Base-by-base conservation (phyloP, 1,140 invertebrate genomes). In the Elymnias hypermnestra region DNA sequence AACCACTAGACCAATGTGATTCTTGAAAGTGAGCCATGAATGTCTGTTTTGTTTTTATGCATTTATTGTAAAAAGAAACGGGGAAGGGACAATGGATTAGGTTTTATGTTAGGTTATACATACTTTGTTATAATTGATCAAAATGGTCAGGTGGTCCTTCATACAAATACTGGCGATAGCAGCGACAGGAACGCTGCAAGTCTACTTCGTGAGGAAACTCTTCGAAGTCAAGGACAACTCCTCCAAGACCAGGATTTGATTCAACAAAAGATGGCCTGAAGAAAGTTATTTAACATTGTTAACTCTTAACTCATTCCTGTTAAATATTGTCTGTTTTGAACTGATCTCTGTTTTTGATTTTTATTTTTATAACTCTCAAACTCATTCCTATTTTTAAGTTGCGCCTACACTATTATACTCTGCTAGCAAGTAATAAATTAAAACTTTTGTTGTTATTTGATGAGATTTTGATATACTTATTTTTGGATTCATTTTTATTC, bases 161-260 rank as follows among this genome's bases (percentile, higher is more conserved):
- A 87, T 91, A 19, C 95, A 97, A 86, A 94, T 97, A 49, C 29
- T 92, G n/a, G 92, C 96, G 1, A 94, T 98, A 53, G 76, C 92
- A 14, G 86, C 89, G 0, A 93, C 95, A 0, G 93, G 92, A 13
- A 87, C 90, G 7, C 61, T 94, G 19, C 94, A 97, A 88, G 94
- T 97, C 0, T 96, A 92, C 72, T 97, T 97, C 84, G 92, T 98
- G 5, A 90, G 93, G 53, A 94, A 95, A 86, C 85, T 98, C 1
- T 98, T 98, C 75, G 92, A 95, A 54, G 90, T 91, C 0, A 93
- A 92, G 68, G 88, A 89, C n/a, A 89, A 89, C 43, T 85, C 88
- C 9, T 89, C 89, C 3, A 90, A 87, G 63, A 87, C 87, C 13
- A 85, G 89, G 42, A 90, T 91, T 51, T 91, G 38, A 57, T 33